phyloP scores from a whole-genome alignment of 2,113 vertebrate genomes.

The Serilophus lunatus region DNA sequence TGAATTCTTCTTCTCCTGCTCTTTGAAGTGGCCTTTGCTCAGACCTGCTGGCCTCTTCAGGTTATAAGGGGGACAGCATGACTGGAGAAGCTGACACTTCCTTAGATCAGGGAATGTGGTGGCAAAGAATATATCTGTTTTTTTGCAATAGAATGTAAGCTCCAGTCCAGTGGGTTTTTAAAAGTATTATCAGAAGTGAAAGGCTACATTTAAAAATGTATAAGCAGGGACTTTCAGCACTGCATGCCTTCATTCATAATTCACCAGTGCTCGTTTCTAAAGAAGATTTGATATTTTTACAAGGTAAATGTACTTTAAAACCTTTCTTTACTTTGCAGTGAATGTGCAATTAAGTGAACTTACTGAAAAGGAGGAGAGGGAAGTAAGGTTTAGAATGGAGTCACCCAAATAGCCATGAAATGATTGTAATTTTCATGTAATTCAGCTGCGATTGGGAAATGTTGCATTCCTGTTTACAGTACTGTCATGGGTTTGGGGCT shows the following conservation, averaged over 20 bases:
- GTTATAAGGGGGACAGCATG: background rate
- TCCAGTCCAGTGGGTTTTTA: background rate
- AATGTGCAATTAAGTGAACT: slow-evolving; percentile 13
- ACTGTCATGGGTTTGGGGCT: background rate
- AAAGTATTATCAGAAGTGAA: slow-evolving; percentile 45
- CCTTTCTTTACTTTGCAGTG: slow-evolving; percentile 50
- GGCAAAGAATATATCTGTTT: background rate
- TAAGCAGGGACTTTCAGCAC: slow-evolving; percentile 43
- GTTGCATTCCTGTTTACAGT: background rate
- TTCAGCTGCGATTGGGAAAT: background rate
- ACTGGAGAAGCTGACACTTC: background rate
- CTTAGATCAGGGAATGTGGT: background rate
- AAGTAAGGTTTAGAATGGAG: background rate
- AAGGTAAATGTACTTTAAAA: slow-evolving; percentile 60
- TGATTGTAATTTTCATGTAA: background rate
- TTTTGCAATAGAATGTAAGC: background rate
- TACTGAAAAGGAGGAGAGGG: background rate
- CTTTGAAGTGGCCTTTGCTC: background rate
- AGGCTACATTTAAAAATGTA: slow-evolving; percentile 64
- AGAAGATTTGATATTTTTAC: slow-evolving; percentile 48
- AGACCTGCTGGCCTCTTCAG: background rate
- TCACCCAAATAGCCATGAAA: background rate
- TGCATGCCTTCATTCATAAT: slow-evolving; percentile 59
- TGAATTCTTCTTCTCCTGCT: background rate
- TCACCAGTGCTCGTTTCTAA: slow-evolving; percentile 36